Percentiles rank a stretch among this genome's conserved stretches.
Evolutionary conservation across 2,797 vertebrate genomes (phyloP).

Genomic region (Parotocinclus haroldoi): DNA sequence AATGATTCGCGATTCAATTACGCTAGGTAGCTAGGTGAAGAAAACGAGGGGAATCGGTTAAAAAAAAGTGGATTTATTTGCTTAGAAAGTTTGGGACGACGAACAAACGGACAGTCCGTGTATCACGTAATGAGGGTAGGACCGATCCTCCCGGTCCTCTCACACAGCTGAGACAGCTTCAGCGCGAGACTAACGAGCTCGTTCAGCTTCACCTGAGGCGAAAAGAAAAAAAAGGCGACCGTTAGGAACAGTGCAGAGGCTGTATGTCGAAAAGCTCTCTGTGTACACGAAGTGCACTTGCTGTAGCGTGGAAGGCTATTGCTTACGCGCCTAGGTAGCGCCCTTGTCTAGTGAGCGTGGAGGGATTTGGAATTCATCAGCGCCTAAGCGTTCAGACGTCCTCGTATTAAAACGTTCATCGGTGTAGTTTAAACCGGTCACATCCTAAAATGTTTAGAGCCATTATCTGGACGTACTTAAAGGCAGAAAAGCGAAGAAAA

Average conservation of each 20-base stretch:
- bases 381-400: too few species aligned
- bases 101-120: background rate
- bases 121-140: constrained; percentile 89
- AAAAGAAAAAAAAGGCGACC: background rate
- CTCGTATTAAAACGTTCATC: too few species aligned
- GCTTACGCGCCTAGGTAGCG: background rate
- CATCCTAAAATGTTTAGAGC: too few species aligned
- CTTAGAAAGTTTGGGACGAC: constrained; percentile 7
- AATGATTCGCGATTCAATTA: too few species aligned
- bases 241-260: too few species aligned
- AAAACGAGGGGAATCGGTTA: background rate
- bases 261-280: too few species aligned
- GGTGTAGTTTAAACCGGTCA: too few species aligned
- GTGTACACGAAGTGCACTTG: background rate
- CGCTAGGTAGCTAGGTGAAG: too few species aligned
- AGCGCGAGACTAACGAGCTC: constrained; percentile 89
- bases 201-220: constrained; percentile 82
- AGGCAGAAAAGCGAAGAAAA: too few species aligned
- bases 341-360: background rate
- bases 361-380: background rate
- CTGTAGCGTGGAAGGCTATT: background rate
- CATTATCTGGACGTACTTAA: too few species aligned
- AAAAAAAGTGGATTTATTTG: constrained; percentile 15
- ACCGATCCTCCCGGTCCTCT: constrained; percentile 79
- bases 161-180: constrained; percentile 88